phyloP scores from a whole-genome alignment of 1,140 invertebrate species.

The Varroa destructor region DNA sequence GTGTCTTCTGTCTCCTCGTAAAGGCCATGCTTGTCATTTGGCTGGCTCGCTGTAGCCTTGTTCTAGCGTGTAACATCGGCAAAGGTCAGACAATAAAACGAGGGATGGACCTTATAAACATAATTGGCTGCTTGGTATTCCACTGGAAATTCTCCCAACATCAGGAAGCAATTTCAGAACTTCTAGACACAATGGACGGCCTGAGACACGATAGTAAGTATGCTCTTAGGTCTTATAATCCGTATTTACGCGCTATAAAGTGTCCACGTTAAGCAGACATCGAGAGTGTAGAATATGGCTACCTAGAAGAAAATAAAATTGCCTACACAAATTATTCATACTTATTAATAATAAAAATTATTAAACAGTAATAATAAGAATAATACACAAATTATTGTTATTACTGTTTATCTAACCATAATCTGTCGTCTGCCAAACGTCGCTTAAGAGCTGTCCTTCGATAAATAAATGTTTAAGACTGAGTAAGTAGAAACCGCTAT shows the following conservation, averaged over 20 bases:
- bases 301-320: too few species aligned
- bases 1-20: background rate
- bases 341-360: too few species aligned
- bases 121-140: slow-evolving; percentile 3
- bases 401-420: too few species aligned
- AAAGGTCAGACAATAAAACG: slow-evolving; percentile 10
- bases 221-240: background rate
- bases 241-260: background rate
- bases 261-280: background rate
- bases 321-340: too few species aligned
- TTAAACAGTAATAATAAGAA: too few species aligned
- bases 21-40: background rate
- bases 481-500: too few species aligned
- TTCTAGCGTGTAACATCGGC: background rate
- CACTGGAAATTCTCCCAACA: slow-evolving; percentile 24
- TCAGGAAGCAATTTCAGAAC: background rate
- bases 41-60: background rate
- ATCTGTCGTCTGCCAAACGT: too few species aligned
- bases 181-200: background rate
- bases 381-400: too few species aligned
- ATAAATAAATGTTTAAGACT: too few species aligned
- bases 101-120: background rate
- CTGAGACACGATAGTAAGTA: slow-evolving; percentile 10
- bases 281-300: too few species aligned
- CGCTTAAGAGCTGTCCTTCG: too few species aligned